These are phyloP conservation scores for Hydrolagus colliei DNA, from an alignment of 2,797 vertebrate genomes.

Conservation along the genomic window DNA sequence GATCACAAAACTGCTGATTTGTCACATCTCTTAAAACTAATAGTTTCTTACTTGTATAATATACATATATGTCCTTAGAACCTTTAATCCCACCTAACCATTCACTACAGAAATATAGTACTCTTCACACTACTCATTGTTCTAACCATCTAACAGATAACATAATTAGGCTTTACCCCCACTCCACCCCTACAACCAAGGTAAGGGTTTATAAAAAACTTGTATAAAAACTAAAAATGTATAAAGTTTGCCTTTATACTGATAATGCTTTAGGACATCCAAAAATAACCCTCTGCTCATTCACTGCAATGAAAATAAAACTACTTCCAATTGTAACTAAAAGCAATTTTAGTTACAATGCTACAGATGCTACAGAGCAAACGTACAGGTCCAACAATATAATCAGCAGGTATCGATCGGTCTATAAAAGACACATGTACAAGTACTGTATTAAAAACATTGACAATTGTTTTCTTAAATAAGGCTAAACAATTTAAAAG, in stretches of 20 bases:
- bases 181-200: not conserved
- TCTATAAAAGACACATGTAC: slow-evolving; percentile 51
- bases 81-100: slow-evolving; percentile 59
- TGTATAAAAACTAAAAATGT: not conserved
- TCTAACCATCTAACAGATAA: slow-evolving; percentile 63
- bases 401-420: slow-evolving; percentile 51
- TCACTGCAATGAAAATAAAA: slow-evolving; percentile 45
- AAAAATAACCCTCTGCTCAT: slow-evolving; percentile 53
- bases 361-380: slow-evolving; percentile 47
- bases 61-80: slow-evolving; percentile 52
- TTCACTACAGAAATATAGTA: slow-evolving; percentile 55
- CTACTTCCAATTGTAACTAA: slow-evolving; percentile 58
- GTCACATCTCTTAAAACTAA: slow-evolving; percentile 54
- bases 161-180: slow-evolving; percentile 37
- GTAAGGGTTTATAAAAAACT: not conserved
- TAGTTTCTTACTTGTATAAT: slow-evolving; percentile 55
- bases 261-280: slow-evolving; percentile 2
- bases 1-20: slow-evolving; percentile 56
- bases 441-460: slow-evolving; percentile 54
- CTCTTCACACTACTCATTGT: slow-evolving; percentile 59
- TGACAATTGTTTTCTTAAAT: slow-evolving; percentile 64
- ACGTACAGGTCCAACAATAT: slow-evolving; percentile 47
- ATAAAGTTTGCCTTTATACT: slow-evolving; percentile 5
- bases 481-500: slow-evolving; percentile 66
- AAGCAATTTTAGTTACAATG: slow-evolving; percentile 37